A percentile compares a stretch with the other conserved stretches of the same genome.
These are phyloP conservation scores for Drosophila elegans DNA, from an alignment of 1,140 invertebrate genomes.

Conservation along the genomic window DNA sequence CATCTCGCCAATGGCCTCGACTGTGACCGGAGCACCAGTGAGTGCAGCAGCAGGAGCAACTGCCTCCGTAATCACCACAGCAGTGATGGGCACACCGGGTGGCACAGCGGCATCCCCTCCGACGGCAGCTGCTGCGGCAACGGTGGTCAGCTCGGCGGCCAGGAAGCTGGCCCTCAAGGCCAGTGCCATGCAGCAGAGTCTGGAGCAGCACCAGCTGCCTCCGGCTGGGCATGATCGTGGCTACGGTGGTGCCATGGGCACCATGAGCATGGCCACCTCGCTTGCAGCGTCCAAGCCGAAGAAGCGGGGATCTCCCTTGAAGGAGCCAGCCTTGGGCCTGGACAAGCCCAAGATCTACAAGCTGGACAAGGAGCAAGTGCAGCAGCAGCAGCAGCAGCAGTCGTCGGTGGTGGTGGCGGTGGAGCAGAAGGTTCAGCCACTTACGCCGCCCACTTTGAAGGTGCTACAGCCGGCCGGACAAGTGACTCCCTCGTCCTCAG, in stretches of 20 bases:
- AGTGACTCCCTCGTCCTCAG: not conserved
- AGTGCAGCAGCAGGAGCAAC: not conserved
- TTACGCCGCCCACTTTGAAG: slow-evolving; percentile 15
- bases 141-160: slow-evolving; percentile 21
- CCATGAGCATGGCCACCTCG: not conserved
- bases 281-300: slow-evolving; percentile 46
- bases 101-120: not conserved
- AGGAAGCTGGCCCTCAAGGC: slow-evolving; percentile 58
- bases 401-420: too few relatives aligned
- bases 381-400: too few relatives aligned
- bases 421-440: slow-evolving; percentile 19
- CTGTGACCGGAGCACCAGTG: slow-evolving; percentile 2
- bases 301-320: slow-evolving; percentile 78
- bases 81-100: slow-evolving; percentile 4
- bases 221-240: slow-evolving; percentile 8
- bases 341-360: slow-evolving; percentile 57
- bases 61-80: slow-evolving; percentile 16
- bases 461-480: slow-evolving; percentile 1
- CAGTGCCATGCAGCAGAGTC: slow-evolving; percentile 39
- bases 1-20: slow-evolving; percentile 72
- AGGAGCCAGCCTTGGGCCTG: slow-evolving; percentile 54
- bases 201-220: slow-evolving; percentile 49
- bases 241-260: not conserved
- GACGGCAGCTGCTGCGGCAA: not conserved
- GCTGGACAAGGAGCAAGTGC: slow-evolving; percentile 39